Evolutionary conservation across 2,113 vertebrate species (phyloP).

Genomic region (Myotis brandtii): DNA sequence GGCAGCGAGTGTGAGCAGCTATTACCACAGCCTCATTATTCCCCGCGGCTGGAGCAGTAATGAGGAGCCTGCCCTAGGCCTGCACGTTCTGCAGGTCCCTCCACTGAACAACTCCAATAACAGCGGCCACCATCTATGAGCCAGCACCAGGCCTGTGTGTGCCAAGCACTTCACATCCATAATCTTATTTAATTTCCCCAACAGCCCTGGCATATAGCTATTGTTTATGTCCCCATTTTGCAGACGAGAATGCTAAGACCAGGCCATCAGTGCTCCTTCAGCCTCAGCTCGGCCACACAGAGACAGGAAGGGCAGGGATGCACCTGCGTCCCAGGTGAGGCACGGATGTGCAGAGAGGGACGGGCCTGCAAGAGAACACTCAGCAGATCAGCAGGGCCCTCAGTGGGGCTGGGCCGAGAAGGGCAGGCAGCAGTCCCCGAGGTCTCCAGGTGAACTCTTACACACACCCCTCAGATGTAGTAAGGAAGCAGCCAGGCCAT

Average conservation of each 20-base stretch:
- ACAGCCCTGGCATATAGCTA: background rate
- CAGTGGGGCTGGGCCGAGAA: background rate
- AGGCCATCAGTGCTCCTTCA: background rate
- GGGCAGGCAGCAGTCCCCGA: fast-evolving
- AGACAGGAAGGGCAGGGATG: background rate
- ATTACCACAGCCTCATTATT: constrained; percentile 56
- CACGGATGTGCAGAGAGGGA: background rate
- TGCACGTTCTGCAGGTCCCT: background rate
- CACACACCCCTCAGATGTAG: background rate
- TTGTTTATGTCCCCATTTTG: background rate
- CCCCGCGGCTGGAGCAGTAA: background rate
- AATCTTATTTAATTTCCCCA: background rate
- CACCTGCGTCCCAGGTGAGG: fast-evolving
- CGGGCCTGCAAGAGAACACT: background rate
- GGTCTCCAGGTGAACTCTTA: background rate
- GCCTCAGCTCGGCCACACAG: background rate
- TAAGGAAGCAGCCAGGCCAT: fast-evolving
- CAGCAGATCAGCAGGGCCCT: background rate
- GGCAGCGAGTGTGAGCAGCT: background rate
- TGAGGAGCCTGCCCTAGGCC: background rate
- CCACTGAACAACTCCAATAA: constrained; percentile 59
- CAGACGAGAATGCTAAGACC: constrained; percentile 2
- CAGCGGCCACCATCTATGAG: background rate
- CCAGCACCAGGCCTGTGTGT: fast-evolving
- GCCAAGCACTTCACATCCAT: constrained; percentile 1